A percentile compares a stretch with the other conserved stretches of the same genome.
These are phyloP conservation scores for Oreochromis mossambicus DNA, from an alignment of 2,797 vertebrate genomes.

Conservation along the genomic window DNA sequence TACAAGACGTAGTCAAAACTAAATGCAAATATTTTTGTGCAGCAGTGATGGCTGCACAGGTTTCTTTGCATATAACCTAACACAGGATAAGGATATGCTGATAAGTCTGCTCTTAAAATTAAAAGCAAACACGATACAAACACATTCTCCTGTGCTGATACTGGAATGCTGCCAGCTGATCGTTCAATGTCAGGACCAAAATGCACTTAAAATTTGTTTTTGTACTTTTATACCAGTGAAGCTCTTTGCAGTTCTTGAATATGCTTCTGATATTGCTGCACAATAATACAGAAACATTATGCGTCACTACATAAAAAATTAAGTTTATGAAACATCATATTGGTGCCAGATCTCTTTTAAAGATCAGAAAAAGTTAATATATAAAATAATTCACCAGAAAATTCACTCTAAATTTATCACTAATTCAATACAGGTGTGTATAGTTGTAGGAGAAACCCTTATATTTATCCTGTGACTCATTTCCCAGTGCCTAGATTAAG, in stretches of 20 bases:
- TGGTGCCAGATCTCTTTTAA: background rate
- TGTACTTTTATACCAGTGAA: background rate
- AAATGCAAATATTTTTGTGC: background rate
- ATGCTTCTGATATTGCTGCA: accelerated
- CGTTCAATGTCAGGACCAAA: accelerated
- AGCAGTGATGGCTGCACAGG: background rate
- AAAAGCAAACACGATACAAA: background rate
- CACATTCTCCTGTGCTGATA: background rate
- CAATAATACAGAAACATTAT: background rate
- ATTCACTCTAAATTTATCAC: accelerated
- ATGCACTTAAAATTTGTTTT: background rate
- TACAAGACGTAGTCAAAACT: accelerated
- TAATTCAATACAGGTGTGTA: background rate
- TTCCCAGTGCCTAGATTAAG: background rate
- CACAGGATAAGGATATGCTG: background rate
- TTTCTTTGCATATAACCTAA: background rate
- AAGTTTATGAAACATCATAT: background rate
- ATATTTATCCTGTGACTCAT: accelerated
- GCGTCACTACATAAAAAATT: accelerated
- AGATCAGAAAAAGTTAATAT: background rate
- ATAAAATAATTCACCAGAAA: background rate
- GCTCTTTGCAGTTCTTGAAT: background rate
- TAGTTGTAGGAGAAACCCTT: background rate
- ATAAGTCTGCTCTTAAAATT: background rate
- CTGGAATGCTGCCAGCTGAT: too few relatives aligned